Evolutionary conservation across 2,888 invertebrate species (phyloP), one percentile per base, ranked within the genome.

Genomic region (Trisateles emortualis): DNA sequence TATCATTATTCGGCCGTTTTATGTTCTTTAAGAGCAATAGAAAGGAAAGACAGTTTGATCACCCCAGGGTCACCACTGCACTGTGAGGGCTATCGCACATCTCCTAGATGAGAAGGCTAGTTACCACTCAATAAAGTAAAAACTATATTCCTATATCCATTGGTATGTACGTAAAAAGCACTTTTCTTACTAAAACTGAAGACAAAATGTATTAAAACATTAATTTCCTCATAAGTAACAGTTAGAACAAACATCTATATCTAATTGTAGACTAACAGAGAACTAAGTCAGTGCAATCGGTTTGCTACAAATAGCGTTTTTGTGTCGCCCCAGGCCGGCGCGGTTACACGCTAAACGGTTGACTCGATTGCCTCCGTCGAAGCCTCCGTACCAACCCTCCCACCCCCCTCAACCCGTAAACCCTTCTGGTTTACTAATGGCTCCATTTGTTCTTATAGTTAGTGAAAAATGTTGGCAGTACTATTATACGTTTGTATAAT

Each of bases 341-440:
- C 68, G 83, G 87, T 83, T 81, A 74, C 78, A 75, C 78, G 78
- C 78, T 88, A 88, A 88, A 87, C 79, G 84, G 72, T 80, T 76
- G 79, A 79, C 78, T 79, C 81, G 65, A 81, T 81, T 80, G 83
- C 76, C 72, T 67, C 69, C 64, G 57, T 56, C 65, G 49, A 62
- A 38, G 64, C 63, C 59, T 58, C 63, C 65, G 56, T 63, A 66
- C 67, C 66, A n/a, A 57, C 48, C 55, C 33, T 24, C 39, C 3
- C 9, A 26, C 1, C 26, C 26, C 8, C 44, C 44, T 42, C 29
- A 29, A 57, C 62, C 63, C 68, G 55, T 61, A 55, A 61, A 54
- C 52, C 63, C 43, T 49, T 57, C 59, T 56, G 62, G 63, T 65
- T 45, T 74, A 83, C 76, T 66, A 75, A 59, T 65, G 68, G 62